Evolutionary conservation across 1,140 invertebrate genomes (phyloP), one percentile per base, ranked within the genome.

Genomic region (Papilio polytes): DNA sequence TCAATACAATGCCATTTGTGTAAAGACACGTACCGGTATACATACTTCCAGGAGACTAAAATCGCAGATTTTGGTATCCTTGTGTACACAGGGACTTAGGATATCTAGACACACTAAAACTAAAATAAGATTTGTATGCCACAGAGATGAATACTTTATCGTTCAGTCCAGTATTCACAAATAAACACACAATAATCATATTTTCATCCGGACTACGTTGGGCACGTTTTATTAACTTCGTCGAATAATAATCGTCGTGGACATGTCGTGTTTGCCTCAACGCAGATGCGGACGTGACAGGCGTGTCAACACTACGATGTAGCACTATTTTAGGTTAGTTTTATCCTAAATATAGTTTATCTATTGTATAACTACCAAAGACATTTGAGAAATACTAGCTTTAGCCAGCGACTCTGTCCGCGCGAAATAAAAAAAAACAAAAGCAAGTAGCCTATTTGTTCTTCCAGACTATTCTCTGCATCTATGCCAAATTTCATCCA

Each of bases 181-280:
- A 70, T 70, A 70, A 70, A 70, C 63, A 70, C 26, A 70, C 26
- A 31, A 70, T 70, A 70, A 70, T 22, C 59, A 70, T 70, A 70
- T 63, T 63, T 26, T 22, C 10, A 63, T 66, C 63, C 63, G 63
- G 63, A 13, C 22, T 36, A 66, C 63, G 10, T 66, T 18, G 63
- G 26, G 26, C 13, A 66, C 63, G 63, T 66, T 66, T 66, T 66
- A 66, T 66, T 66, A 66, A 66, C 26, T 66, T 66, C 63, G 63
- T 66, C 36, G 63, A 31, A 66, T 66, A 66, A 66, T 66, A 66
- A 31, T 66, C 63, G 63, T 15, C 63, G 63, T 66, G 63, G 63
- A 66, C 63, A 66, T 66, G 63, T 66, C 63, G 22, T 66, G 63
- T 66, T 66, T 66, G 12, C 63, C 63, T 66, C 26, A 12, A 66